These are phyloP conservation scores for Scaptomyza polygonia DNA, from an alignment of 2,888 invertebrate species.

Conservation along the genomic window DNA sequence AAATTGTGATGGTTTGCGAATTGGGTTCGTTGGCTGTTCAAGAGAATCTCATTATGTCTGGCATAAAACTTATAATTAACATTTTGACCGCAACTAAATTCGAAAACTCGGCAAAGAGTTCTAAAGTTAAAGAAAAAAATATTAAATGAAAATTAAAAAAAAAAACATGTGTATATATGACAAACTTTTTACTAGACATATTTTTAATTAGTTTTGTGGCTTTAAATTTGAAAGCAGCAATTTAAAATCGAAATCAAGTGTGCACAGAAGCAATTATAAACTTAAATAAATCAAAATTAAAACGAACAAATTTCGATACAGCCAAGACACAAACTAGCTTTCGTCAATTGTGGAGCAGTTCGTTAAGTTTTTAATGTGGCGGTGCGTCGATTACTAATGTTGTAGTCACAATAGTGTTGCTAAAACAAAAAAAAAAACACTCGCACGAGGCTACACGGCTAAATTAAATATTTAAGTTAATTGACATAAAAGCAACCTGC, in stretches of 20 bases:
- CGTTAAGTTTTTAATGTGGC: constrained; percentile 3
- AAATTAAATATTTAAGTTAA: constrained; percentile 39
- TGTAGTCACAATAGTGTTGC: constrained; percentile 11
- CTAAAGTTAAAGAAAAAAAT: constrained; percentile 8
- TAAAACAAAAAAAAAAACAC: constrained; percentile 25
- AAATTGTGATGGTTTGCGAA: not conserved
- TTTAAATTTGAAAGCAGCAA: not conserved
- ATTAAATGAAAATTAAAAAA: not conserved
- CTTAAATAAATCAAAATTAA: not conserved
- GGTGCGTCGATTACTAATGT: constrained; percentile 14
- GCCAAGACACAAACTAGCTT: constrained; percentile 3
- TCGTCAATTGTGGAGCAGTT: constrained; percentile 10
- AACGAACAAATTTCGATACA: not conserved
- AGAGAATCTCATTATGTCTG: constrained; percentile 71
- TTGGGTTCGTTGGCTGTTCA: not conserved
- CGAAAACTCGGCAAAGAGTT: constrained; percentile 2
- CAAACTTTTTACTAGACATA: constrained; percentile 47
- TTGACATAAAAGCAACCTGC: constrained; percentile 25
- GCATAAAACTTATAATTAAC: constrained; percentile 76
- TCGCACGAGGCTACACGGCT: constrained; percentile 46
- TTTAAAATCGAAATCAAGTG: constrained; percentile 3
- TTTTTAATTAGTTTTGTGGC: constrained; percentile 79
- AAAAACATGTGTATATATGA: not conserved
- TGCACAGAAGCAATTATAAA: not conserved
- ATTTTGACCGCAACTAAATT: constrained; percentile 71